Percentiles rank a stretch among this genome's conserved stretches.
phyloP scores from a whole-genome alignment of 2,888 invertebrate genomes.

The Protodeltote pygarga region DNA sequence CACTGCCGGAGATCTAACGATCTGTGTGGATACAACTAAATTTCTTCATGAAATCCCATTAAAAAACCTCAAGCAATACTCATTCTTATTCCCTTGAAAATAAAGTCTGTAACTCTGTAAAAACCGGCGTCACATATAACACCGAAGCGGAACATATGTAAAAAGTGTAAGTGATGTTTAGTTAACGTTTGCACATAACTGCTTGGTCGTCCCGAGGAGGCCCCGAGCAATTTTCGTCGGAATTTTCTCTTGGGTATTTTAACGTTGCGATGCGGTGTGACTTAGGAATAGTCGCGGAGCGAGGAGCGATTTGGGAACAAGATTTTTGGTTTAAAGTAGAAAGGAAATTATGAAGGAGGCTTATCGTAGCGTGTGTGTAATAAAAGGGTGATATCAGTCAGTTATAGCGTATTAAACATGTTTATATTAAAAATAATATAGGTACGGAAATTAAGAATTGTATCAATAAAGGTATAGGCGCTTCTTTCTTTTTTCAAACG shows the following conservation, averaged over 20 bases:
- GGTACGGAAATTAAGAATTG: neutral
- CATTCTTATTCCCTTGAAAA: conserved; percentile 1
- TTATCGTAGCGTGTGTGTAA: conserved; percentile 13
- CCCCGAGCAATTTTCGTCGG: conserved; percentile 63
- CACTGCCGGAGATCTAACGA: conserved; percentile 33
- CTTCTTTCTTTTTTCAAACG: too few species aligned
- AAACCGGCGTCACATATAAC: conserved; percentile 32
- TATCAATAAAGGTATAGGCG: too few species aligned
- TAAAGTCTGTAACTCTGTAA: conserved; percentile 28
- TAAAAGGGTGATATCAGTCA: conserved; percentile 7
- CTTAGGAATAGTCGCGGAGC: conserved; percentile 19
- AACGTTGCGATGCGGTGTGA: conserved; percentile 50
- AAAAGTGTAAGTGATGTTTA: conserved; percentile 53
- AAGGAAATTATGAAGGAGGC: conserved; percentile 22
- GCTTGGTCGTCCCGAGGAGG: conserved; percentile 41
- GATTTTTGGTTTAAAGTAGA: conserved; percentile 13
- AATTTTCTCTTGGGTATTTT: conserved; percentile 64
- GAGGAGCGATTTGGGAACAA: conserved; percentile 30
- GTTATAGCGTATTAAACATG: neutral
- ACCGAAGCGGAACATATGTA: conserved; percentile 49
- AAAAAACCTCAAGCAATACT: conserved; percentile 17
- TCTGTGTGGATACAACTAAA: conserved; percentile 33
- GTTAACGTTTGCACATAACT: conserved; percentile 54
- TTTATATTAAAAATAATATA: neutral
- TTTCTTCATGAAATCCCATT: conserved; percentile 32